phyloP scores from a whole-genome alignment of 2,888 invertebrate genomes.

The Lamellibrachia satsuma region DNA sequence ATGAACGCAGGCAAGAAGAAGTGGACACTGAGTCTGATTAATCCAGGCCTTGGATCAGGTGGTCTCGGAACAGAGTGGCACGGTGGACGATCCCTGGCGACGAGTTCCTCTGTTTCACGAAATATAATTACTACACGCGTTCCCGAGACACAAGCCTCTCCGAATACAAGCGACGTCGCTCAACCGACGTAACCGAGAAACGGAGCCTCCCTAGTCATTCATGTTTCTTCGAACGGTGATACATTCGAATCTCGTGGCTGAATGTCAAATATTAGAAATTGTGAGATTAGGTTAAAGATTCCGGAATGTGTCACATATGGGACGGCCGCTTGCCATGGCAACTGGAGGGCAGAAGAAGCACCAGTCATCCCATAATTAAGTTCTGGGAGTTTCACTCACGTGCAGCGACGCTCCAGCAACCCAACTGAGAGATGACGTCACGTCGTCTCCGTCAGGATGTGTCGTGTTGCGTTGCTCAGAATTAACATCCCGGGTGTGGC shows the following conservation, averaged over 20 bases:
- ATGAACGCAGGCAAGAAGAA: too few species aligned
- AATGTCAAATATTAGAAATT: not conserved
- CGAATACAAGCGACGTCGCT: not conserved
- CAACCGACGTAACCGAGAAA: not conserved
- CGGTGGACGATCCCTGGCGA: not conserved
- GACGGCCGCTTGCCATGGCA: too few species aligned
- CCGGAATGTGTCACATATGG: not conserved
- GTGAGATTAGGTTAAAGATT: not conserved
- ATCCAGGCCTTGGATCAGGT: not conserved
- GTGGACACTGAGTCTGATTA: not conserved
- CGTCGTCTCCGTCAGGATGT: not conserved
- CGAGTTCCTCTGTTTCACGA: not conserved
- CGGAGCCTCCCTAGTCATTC: not conserved
- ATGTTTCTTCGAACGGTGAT: not conserved
- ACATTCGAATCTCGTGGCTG: not conserved
- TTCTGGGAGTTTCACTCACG: too few species aligned
- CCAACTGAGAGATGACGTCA: not conserved
- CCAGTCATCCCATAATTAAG: too few species aligned
- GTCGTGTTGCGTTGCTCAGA: too few species aligned
- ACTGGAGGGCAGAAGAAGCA: too few species aligned
- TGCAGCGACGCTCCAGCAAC: not conserved
- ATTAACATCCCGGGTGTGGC: too few species aligned
- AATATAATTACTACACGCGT: not conserved
- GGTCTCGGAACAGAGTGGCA: not conserved
- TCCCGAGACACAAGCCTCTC: not conserved